Conservation (phyloP, 2,888 invertebrate genomes). For the Orthosia cruda region DNA sequence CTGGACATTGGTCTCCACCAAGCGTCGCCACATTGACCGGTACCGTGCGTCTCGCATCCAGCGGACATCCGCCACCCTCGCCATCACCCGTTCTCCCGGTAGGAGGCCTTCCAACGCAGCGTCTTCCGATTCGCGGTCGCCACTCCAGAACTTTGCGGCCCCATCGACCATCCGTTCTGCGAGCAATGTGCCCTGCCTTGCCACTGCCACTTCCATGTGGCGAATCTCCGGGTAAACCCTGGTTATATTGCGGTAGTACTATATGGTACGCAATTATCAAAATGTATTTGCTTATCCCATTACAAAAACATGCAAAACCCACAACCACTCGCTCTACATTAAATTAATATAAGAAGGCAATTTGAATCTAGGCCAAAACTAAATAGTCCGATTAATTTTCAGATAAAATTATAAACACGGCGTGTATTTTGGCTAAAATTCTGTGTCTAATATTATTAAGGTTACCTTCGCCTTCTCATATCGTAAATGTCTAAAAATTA, state of each 20-base stretch:
- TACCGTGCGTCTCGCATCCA: too few species aligned
- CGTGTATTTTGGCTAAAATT: constrained; percentile 29
- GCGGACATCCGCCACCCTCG: too few species aligned
- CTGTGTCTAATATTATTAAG: constrained; percentile 18
- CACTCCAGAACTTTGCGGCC: too few species aligned
- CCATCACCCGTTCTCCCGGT: too few species aligned
- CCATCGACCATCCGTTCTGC: too few species aligned
- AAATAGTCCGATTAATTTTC: constrained; percentile 51
- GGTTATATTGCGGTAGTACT: not conserved
- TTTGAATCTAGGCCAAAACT: constrained; percentile 60
- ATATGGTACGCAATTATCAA: not conserved
- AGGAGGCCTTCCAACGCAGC: too few species aligned
- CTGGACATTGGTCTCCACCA: too few species aligned
- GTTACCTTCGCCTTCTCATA: not conserved
- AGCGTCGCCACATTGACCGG: too few species aligned
- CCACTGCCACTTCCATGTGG: too few species aligned
- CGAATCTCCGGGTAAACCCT: too few species aligned
- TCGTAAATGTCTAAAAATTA: not conserved
- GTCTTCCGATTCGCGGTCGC: too few species aligned
- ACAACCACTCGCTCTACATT: constrained; percentile 1
- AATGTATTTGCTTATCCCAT: not conserved
- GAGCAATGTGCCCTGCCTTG: too few species aligned
- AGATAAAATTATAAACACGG: constrained; percentile 49
- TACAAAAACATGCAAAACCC: constrained; percentile 12
- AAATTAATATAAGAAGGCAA: constrained; percentile 48